Base-by-base conservation (phyloP, 1,140 invertebrate genomes). In the Neuroterus valhalla region DNA sequence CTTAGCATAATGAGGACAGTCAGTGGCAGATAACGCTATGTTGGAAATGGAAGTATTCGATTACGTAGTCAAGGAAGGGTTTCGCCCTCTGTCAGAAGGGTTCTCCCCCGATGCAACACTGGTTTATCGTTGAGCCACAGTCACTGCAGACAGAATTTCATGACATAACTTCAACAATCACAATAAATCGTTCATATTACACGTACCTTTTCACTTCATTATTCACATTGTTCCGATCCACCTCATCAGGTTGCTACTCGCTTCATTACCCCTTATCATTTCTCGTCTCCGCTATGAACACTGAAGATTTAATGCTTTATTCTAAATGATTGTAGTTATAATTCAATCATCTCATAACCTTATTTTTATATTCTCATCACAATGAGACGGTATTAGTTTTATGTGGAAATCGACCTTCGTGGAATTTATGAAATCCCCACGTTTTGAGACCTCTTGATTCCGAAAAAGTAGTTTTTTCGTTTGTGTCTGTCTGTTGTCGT, bases 1-100 rank as follows among this genome's bases (percentile, higher is more conserved):
- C 83, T 88, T 86, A 87, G 85, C 86, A 88, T 88, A 88, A 88
- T 88, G 82, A 86, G 86, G 70, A 82, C 71, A 77, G 76, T 70
- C 83, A 81, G 73, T 76, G 79, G 70, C 72, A 74, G 81, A 86
- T 84, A 85, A 83, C 81, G 50, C 70, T 38, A 17, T 46, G 66
- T 68, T 75, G 74, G 77, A 77, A 84, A 82, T 81, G 74, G 71
- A 78, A 82, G 74, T 79, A 72, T 78, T 79, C 74, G 71, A 82
- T 82, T 83, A 76, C 68, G 62, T 23, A 23, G 38, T 46, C 66
- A 26, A 78, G 71, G 81, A 83, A 75, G 79, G 75, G 52, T 66
- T 44, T 70, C 74, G 50, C 55, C 55, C 55, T 62, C 55, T 62
- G 26, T 31, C 21, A 43, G 62, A 46, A 62, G 68, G 45, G 73